Percentiles rank a stretch among this genome's conserved stretches.
phyloP scores from a whole-genome alignment of 2,888 invertebrate genomes.

The Agrilus cyanescens region DNA sequence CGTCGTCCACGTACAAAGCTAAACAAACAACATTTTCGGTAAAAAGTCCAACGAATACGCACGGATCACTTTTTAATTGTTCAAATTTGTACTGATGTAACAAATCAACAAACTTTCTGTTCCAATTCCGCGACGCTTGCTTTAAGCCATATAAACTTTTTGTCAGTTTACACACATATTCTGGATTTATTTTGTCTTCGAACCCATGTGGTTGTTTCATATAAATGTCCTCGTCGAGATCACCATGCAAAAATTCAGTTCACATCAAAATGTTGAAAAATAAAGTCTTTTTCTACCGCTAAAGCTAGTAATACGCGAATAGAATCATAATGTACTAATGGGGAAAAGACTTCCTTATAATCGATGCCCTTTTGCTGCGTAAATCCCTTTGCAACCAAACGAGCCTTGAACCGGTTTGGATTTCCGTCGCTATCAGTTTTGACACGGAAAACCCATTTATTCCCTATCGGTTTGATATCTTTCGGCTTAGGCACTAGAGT shows the following conservation, averaged over 20 bases:
- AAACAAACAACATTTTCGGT: too few relatives aligned
- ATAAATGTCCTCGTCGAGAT: conserved; percentile 11
- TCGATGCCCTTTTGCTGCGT: too few relatives aligned
- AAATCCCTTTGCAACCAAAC: conserved; percentile 8
- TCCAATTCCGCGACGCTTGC: conserved; percentile 3
- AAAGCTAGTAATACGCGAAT: too few relatives aligned
- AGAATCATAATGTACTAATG: too few relatives aligned
- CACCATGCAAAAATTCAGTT: conserved; percentile 14
- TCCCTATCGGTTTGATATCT: neutral
- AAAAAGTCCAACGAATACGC: too few relatives aligned
- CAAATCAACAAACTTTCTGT: neutral
- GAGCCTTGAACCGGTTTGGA: conserved; percentile 4
- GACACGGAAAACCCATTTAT: conserved; percentile 6
- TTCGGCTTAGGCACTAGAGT: conserved; percentile 3
- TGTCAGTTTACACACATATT: conserved; percentile 2
- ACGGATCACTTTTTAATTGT: too few relatives aligned
- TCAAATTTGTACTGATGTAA: too few relatives aligned
- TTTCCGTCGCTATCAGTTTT: conserved; percentile 1
- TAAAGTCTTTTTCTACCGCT: too few relatives aligned
- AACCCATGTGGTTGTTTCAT: conserved; percentile 14
- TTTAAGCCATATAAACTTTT: conserved; percentile 10
- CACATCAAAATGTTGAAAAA: conserved; percentile 11
- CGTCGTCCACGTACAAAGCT: too few relatives aligned
- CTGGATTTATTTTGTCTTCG: neutral
- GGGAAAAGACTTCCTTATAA: too few relatives aligned